Evolutionary conservation across 2,888 invertebrate species (phyloP).

Genomic region (Dicyrtoma fusca): DNA sequence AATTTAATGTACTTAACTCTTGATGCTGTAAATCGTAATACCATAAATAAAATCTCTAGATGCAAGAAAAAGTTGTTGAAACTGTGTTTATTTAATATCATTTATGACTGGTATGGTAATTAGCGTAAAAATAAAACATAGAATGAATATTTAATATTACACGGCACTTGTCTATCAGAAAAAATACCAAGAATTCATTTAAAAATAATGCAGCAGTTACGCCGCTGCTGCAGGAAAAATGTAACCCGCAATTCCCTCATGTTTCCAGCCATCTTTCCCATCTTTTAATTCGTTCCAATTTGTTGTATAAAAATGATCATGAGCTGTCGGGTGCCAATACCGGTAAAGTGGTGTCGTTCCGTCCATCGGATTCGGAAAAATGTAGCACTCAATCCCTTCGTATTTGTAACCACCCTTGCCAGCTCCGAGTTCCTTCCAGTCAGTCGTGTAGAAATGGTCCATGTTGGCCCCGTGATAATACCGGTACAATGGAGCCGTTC

Average conservation of each 20-base stretch:
- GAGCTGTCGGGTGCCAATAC: not conserved
- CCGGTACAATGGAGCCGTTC: not conserved
- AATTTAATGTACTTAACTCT: no score
- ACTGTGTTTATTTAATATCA: no score
- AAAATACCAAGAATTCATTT: no score
- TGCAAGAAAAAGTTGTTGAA: no score
- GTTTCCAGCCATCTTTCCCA: not conserved
- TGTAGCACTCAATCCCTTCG: conserved; percentile 1
- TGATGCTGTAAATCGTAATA: no score
- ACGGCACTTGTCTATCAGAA: no score
- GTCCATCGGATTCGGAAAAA: not conserved
- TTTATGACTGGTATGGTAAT: no score
- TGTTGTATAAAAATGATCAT: conserved; percentile 16
- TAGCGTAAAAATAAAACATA: no score
- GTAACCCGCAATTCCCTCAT: conserved; percentile 6
- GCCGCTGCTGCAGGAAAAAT: no score
- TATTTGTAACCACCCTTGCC: not conserved
- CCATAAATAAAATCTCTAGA: no score
- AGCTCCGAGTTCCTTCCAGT: not conserved
- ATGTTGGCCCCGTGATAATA: not conserved
- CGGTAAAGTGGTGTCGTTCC: conserved; percentile 2
- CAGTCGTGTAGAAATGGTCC: conserved; percentile 19
- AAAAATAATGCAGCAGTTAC: no score
- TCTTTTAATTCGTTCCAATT: conserved; percentile 2
- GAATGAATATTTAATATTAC: no score